Evolutionary conservation across 2,113 vertebrate genomes (phyloP).

Genomic region (Bos taurus): ARS-UCD2.0 NC_037332.1:66878501-66879000

Average conservation of each 20-base stretch:
- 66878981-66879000: not conserved
- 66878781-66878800: slow-evolving; percentile 16
- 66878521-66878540: slow-evolving; percentile 75
- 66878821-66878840: slow-evolving; percentile 7
- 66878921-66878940: not conserved
- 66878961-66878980: not conserved
- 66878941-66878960: not conserved
- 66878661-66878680: slow-evolving; percentile 68
- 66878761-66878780: not conserved
- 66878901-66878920: not conserved
- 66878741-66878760: slow-evolving; percentile 40
- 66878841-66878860: not conserved
- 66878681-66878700: not conserved
- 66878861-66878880: not conserved
- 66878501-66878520: slow-evolving; percentile 71
- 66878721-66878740: slow-evolving; percentile 32
- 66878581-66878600: slow-evolving; percentile 71
- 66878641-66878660: slow-evolving; percentile 52
- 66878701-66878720: not conserved
- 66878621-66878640: slow-evolving; percentile 53
- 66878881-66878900: not conserved
- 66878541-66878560: slow-evolving; percentile 74
- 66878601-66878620: slow-evolving; percentile 63
- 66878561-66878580: not conserved
- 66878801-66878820: not conserved